Percentiles rank a stretch among this genome's conserved stretches.
Evolutionary conservation across 1,140 invertebrate species (phyloP).

Genomic region (Drosophila punjabiensis): DNA sequence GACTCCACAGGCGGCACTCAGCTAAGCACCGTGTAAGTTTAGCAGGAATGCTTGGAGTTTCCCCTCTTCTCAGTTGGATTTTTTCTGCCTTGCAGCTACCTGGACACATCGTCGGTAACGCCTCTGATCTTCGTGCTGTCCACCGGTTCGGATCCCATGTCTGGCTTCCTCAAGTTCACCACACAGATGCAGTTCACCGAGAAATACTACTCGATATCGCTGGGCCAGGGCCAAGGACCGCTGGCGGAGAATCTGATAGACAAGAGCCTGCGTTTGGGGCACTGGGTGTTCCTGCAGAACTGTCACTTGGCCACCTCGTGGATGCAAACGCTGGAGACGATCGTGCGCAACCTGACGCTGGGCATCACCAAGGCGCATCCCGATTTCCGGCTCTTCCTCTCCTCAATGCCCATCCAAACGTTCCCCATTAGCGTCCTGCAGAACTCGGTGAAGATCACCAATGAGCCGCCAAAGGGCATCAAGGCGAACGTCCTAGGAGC

Average conservation of each 20-base stretch:
- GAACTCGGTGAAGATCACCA: slow-evolving; percentile 97
- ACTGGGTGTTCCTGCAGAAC: slow-evolving; percentile 96
- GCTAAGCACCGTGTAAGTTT: slow-evolving; percentile 89
- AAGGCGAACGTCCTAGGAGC: slow-evolving; percentile 93
- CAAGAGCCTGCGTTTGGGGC: slow-evolving; percentile 89
- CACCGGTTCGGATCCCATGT: slow-evolving; percentile 96
- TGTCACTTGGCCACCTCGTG: slow-evolving; percentile 96
- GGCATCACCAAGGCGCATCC: slow-evolving; percentile 88
- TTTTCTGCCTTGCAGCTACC: slow-evolving; percentile 87
- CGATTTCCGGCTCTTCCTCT: slow-evolving; percentile 94
- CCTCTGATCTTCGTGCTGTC: slow-evolving; percentile 96
- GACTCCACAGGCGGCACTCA: slow-evolving; percentile 89
- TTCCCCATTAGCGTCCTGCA: slow-evolving; percentile 96
- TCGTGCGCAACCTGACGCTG: slow-evolving; percentile 90
- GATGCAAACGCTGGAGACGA: slow-evolving; percentile 92
- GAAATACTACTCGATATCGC: slow-evolving; percentile 92
- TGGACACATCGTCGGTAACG: slow-evolving; percentile 90
- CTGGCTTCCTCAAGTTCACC: slow-evolving; percentile 92
- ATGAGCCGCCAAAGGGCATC: slow-evolving; percentile 96
- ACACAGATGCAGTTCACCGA: slow-evolving; percentile 91
- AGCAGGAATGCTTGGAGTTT: not conserved
- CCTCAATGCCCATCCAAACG: slow-evolving; percentile 93
- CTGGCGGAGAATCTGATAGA: slow-evolving; percentile 93
- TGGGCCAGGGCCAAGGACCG: slow-evolving; percentile 96
- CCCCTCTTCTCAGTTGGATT: slow-evolving; percentile 1